Evolutionary conservation across 2,113 vertebrate species (phyloP).

Genomic region (Chlorodrepanis virens): DNA sequence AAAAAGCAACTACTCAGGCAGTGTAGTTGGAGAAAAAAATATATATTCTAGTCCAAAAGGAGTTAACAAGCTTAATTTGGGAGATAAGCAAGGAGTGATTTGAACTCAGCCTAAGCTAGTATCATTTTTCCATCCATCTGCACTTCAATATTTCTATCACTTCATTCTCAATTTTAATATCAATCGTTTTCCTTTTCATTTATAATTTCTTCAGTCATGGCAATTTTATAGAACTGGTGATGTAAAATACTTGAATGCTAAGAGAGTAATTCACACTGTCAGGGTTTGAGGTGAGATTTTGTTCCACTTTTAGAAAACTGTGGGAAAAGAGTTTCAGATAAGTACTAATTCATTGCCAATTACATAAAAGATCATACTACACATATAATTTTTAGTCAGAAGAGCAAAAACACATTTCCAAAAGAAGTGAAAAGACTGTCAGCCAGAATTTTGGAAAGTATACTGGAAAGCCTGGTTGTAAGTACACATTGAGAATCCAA

Average conservation of each 20-base stretch:
- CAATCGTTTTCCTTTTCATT: background rate
- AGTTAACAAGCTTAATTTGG: background rate
- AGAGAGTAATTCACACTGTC: background rate
- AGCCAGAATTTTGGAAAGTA: background rate
- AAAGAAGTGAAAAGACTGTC: background rate
- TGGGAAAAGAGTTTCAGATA: background rate
- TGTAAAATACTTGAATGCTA: background rate
- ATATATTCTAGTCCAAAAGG: background rate
- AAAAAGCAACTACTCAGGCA: background rate
- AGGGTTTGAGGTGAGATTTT: background rate
- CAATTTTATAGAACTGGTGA: background rate
- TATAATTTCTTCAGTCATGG: background rate
- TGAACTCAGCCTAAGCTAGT: background rate
- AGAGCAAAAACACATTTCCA: background rate
- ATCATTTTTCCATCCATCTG: background rate
- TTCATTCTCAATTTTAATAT: background rate
- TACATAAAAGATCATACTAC: background rate
- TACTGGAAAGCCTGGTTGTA: background rate
- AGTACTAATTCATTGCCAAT: background rate
- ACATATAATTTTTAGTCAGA: background rate
- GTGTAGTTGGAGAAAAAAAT: background rate
- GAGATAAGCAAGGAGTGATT: background rate
- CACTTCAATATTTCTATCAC: background rate
- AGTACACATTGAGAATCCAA: background rate
- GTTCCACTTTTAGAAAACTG: background rate